Percentiles rank a stretch among this genome's conserved stretches.
phyloP scores from a whole-genome alignment of 2,888 invertebrate genomes.

The Copidosoma aretas region DNA sequence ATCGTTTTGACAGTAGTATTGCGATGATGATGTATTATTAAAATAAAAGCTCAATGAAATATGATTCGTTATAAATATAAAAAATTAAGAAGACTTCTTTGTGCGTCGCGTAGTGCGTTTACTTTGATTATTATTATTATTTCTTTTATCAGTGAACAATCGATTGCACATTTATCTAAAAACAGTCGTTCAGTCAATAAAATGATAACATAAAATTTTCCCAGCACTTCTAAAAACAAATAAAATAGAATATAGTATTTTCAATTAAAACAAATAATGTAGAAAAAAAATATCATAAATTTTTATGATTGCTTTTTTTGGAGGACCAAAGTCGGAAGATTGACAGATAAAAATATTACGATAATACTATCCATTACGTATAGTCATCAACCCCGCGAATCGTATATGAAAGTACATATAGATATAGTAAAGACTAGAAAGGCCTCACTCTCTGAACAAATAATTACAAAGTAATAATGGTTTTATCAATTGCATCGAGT shows the following conservation, averaged over 20 bases:
- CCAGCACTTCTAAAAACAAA: slow-evolving; percentile 12
- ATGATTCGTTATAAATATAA: slow-evolving; percentile 4
- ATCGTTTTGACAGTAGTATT: slow-evolving; percentile 29
- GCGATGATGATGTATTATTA: slow-evolving; percentile 28
- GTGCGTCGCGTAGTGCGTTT: slow-evolving; percentile 30
- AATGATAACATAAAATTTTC: slow-evolving; percentile 10
- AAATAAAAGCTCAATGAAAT: neutral
- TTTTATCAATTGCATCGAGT: slow-evolving; percentile 24
- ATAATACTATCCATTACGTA: slow-evolving; percentile 33
- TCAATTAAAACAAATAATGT: neutral
- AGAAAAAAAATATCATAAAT: neutral
- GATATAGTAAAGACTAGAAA: slow-evolving; percentile 38
- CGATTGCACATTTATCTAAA: slow-evolving; percentile 23
- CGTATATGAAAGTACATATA: slow-evolving; percentile 16
- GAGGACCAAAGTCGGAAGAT: slow-evolving; percentile 31
- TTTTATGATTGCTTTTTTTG: slow-evolving; percentile 19
- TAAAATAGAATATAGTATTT: neutral
- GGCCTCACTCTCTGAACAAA: slow-evolving; percentile 31
- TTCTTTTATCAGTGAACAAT: neutral
- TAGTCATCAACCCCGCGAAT: slow-evolving; percentile 21
- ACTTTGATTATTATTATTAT: slow-evolving; percentile 25
- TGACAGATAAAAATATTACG: slow-evolving; percentile 26
- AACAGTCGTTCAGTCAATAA: slow-evolving; percentile 9
- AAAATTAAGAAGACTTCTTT: slow-evolving; percentile 22
- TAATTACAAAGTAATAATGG: slow-evolving; percentile 37